Conservation (phyloP, 2,888 invertebrate species). For the Thera britannica region DNA sequence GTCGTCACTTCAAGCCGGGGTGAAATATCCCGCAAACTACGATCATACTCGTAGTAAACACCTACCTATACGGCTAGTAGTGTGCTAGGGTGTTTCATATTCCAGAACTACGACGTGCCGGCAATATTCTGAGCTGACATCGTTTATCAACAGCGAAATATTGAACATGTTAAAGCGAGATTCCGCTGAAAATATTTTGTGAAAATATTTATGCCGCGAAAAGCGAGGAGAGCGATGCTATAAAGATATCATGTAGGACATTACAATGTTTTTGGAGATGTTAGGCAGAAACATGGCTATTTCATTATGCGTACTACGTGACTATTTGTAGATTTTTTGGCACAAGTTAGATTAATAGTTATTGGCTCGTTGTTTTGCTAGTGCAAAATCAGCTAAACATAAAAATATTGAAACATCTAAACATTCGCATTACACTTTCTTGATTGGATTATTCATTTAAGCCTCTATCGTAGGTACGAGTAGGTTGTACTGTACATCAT, state of each 20-base stretch:
- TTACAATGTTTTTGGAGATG: constrained; percentile 1
- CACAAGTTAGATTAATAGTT: neutral
- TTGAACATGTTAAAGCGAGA: constrained; percentile 24
- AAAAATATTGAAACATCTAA: too few species aligned
- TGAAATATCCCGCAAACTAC: constrained; percentile 11
- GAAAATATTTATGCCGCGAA: constrained; percentile 23
- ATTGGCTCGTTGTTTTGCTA: too few species aligned
- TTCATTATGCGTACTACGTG: neutral
- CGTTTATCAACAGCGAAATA: constrained; percentile 39
- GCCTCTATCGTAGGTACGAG: too few species aligned
- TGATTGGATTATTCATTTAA: too few species aligned
- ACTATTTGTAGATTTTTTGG: constrained; percentile 1
- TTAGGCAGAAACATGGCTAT: neutral
- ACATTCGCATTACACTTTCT: too few species aligned
- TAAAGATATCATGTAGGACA: neutral
- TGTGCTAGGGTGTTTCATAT: constrained; percentile 12
- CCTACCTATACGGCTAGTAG: neutral
- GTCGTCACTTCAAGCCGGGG: constrained; percentile 31
- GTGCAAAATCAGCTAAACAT: too few species aligned
- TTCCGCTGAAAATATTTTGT: constrained; percentile 26
- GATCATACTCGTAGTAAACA: constrained; percentile 1
- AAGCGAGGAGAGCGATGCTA: neutral
- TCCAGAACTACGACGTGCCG: constrained; percentile 13
- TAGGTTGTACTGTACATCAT: too few species aligned
- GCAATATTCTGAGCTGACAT: constrained; percentile 31